A percentile compares a stretch with the other conserved stretches of the same genome.
Evolutionary conservation across 2,888 invertebrate genomes (phyloP).

Genomic region (Pelosia muscerda): DNA sequence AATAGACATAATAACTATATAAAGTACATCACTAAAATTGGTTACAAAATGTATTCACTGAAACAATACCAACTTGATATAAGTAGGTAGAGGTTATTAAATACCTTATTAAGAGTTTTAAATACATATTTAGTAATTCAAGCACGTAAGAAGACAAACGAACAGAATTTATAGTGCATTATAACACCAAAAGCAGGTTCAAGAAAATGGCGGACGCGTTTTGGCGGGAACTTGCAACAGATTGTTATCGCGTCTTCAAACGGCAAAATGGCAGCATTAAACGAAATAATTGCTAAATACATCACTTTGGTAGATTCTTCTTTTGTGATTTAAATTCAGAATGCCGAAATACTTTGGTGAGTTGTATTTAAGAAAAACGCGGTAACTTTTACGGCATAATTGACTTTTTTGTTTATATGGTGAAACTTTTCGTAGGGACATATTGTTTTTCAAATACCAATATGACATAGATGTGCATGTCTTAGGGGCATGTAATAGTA

Average conservation of each 20-base stretch:
- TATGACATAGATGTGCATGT: no score
- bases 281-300: slow-evolving; percentile 55
- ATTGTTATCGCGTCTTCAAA: slow-evolving; percentile 59
- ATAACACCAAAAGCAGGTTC: slow-evolving; percentile 51
- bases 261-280: slow-evolving; percentile 59
- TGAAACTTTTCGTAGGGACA: no score
- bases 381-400: neutral
- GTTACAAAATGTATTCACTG: neutral
- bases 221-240: slow-evolving; percentile 59
- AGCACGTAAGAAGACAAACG: slow-evolving; percentile 28
- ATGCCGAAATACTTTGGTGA: neutral
- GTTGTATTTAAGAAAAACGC: neutral
- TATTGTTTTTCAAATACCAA: no score
- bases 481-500: no score
- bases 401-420: neutral
- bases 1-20: neutral
- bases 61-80: neutral
- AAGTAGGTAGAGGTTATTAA: slow-evolving; percentile 18
- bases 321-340: slow-evolving; percentile 7
- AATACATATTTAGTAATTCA: slow-evolving; percentile 24
- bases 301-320: slow-evolving; percentile 43
- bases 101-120: slow-evolving; percentile 24
- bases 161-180: slow-evolving; percentile 38
- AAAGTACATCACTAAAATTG: neutral
- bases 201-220: slow-evolving; percentile 57